Conservation (phyloP, 2,113 vertebrate genomes). For the Grammomys dolichurus region DNA sequence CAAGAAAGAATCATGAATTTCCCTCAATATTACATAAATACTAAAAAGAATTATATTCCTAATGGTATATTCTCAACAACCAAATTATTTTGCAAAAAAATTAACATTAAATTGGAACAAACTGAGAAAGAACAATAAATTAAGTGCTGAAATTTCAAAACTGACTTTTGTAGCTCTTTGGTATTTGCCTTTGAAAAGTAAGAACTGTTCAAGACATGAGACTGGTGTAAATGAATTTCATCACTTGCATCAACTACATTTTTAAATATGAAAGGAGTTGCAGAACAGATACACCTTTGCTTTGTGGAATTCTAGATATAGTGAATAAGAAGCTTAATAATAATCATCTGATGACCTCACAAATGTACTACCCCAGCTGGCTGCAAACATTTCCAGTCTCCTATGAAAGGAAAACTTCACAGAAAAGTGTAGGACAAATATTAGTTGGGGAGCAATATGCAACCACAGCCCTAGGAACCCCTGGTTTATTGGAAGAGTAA, state of each 20-base stretch:
- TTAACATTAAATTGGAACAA: background rate
- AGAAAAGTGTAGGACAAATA: background rate
- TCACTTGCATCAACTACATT: background rate
- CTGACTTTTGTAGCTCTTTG: background rate
- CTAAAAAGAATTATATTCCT: background rate
- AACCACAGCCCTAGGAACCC: background rate
- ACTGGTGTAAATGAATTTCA: background rate
- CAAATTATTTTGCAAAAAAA: background rate
- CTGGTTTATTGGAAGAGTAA: background rate
- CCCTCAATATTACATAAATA: background rate
- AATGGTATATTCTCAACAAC: background rate
- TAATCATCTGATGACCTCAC: background rate
- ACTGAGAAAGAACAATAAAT: background rate
- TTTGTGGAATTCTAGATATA: background rate
- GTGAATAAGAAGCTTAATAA: background rate
- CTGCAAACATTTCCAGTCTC: background rate
- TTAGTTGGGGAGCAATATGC: background rate
- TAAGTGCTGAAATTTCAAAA: background rate
- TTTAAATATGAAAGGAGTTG: background rate
- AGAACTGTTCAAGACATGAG: background rate
- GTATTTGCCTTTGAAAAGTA: background rate
- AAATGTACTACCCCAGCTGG: background rate
- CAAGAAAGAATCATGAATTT: background rate
- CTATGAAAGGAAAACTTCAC: background rate
- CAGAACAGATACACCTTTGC: background rate